A percentile compares a stretch with the other conserved stretches of the same genome.
Conservation (phyloP, 2,797 vertebrate genomes). For the Luscinia luscinia region DNA sequence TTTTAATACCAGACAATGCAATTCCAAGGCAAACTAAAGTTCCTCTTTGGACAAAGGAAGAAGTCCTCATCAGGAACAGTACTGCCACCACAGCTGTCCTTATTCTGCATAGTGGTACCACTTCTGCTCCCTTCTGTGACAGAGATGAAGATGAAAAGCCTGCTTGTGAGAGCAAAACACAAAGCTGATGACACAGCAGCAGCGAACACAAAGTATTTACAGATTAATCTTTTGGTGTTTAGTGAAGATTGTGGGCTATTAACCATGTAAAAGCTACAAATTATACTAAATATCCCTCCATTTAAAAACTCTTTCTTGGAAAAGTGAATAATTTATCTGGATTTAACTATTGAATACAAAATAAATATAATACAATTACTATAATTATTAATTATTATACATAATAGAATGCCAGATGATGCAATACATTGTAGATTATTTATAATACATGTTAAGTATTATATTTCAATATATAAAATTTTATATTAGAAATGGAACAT, state of each 20-base stretch:
- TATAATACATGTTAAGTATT: neutral
- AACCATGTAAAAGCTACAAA: neutral
- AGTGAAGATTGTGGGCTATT: neutral
- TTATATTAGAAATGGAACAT: neutral
- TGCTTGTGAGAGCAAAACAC: conserved; percentile 85
- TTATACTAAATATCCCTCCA: neutral
- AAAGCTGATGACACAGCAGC: conserved; percentile 72
- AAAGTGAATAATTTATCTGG: neutral
- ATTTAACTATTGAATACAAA: neutral
- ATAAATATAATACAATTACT: neutral
- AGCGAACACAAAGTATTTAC: conserved; percentile 81
- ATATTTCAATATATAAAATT: neutral
- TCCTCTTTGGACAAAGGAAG: conserved; percentile 93
- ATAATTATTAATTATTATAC: no score
- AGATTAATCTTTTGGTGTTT: conserved; percentile 28
- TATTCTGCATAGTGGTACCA: conserved; percentile 92
- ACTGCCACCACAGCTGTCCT: conserved; percentile 87
- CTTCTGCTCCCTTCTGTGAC: conserved; percentile 83
- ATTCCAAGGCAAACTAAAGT: conserved; percentile 94
- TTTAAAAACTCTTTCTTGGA: neutral
- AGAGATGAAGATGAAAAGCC: conserved; percentile 89
- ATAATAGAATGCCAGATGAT: neutral
- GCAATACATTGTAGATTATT: neutral
- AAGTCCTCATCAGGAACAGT: conserved; percentile 83
- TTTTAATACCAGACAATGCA: conserved; percentile 87